These are phyloP conservation scores for Drosophila prolongata DNA, from an alignment of 2,888 invertebrate species.

Conservation along the genomic window DNA sequence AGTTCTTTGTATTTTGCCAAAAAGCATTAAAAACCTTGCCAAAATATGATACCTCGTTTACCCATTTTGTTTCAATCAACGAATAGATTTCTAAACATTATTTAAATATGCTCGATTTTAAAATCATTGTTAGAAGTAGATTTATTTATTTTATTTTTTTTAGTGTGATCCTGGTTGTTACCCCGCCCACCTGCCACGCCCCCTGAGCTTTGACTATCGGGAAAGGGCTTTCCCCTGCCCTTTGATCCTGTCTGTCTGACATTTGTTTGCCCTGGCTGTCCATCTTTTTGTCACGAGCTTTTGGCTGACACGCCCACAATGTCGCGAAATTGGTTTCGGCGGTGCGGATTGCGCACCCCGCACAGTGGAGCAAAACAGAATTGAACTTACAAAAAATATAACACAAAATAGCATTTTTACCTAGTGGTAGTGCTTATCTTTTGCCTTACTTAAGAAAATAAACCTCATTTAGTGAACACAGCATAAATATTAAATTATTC, in stretches of 20 bases:
- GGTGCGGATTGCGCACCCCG: constrained; percentile 48
- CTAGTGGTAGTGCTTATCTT: not conserved
- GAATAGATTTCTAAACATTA: too few relatives aligned
- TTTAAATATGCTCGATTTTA: too few relatives aligned
- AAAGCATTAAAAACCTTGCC: too few relatives aligned
- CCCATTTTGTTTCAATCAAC: too few relatives aligned
- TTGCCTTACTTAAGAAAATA: not conserved
- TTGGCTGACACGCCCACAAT: constrained; percentile 65
- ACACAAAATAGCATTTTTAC: not conserved
- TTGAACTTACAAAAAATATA: too few relatives aligned
- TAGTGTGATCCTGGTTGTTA: not conserved
- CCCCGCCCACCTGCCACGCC: not conserved
- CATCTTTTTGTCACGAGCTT: constrained; percentile 73
- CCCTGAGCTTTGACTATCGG: constrained; percentile 20
- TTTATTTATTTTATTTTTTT: too few relatives aligned
- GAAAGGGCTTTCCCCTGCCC: not conserved
- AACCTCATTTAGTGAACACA: too few relatives aligned
- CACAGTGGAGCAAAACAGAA: constrained; percentile 44
- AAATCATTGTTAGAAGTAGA: too few relatives aligned
- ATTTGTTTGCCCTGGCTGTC: constrained; percentile 72
- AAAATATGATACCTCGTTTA: too few relatives aligned
- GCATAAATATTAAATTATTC: too few relatives aligned
- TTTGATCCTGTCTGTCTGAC: constrained; percentile 54
- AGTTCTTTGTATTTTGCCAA: too few relatives aligned
- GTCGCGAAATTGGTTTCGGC: constrained; percentile 67